phyloP scores from a whole-genome alignment of 2,113 vertebrate genomes.

The Aspiorhynchus laticeps region DNA sequence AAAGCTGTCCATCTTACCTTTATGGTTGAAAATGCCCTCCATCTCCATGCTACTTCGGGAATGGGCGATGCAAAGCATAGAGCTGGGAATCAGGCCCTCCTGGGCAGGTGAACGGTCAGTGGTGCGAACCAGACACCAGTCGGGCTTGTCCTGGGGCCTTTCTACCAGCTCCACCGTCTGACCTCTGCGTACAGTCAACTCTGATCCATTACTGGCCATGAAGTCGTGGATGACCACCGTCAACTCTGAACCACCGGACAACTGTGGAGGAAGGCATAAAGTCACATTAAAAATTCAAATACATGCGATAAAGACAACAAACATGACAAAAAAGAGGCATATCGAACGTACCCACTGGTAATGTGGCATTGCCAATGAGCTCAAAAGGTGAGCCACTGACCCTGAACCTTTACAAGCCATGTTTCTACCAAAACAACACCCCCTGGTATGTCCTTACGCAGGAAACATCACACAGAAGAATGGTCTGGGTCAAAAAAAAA shows the following conservation, averaged over 20 bases:
- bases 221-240: constrained; percentile 98
- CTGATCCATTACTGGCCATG: constrained; percentile 91
- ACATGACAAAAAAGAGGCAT: background rate
- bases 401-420: constrained; percentile 68
- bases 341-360: constrained; percentile 75
- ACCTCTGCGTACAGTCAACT: constrained; percentile 92
- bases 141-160: constrained; percentile 91
- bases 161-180: constrained; percentile 98
- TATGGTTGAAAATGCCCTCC: constrained; percentile 99
- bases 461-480: background rate
- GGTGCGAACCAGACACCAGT: constrained; percentile 97
- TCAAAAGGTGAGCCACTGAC: constrained; percentile 76
- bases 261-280: constrained; percentile 68
- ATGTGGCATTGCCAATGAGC: constrained; percentile 76
- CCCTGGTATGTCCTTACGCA: background rate
- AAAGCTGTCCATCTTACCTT: constrained; percentile 79
- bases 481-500: background rate
- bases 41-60: constrained; percentile 98
- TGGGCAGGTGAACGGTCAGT: constrained; percentile 91
- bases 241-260: constrained; percentile 96
- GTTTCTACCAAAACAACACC: background rate
- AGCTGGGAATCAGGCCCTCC: constrained; percentile 92
- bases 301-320: background rate
- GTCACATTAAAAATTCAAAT: background rate
- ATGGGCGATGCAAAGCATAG: constrained; percentile 95